Evolutionary conservation across 2,888 invertebrate genomes (phyloP).

Genomic region (Coenonympha arcania): DNA sequence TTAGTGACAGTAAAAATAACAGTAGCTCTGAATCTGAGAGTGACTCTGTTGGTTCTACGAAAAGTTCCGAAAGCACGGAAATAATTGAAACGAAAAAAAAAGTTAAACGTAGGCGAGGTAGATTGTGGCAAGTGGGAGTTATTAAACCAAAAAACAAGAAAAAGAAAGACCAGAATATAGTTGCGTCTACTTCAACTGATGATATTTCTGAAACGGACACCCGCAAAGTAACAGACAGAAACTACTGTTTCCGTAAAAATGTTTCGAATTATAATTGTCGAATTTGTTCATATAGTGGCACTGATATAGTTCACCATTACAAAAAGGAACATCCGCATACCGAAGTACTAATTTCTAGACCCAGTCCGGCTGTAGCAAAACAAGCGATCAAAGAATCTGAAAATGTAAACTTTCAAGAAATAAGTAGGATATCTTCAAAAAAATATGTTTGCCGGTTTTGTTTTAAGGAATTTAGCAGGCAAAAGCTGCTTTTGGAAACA

Average conservation of each 20-base stretch:
- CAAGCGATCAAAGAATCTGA: conserved; percentile 73
- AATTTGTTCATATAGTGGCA: conserved; percentile 74
- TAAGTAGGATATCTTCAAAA: conserved; percentile 48
- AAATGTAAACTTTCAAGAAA: conserved; percentile 49
- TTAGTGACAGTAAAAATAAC: conserved; percentile 36
- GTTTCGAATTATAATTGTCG: conserved; percentile 70
- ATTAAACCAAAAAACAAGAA: conserved; percentile 55
- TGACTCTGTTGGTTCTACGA: conserved; percentile 48
- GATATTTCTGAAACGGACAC: conserved; percentile 1
- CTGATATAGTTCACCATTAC: conserved; percentile 79
- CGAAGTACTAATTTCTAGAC: conserved; percentile 78
- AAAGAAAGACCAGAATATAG: conserved; percentile 40
- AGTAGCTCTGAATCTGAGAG: conserved; percentile 50
- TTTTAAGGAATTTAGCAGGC: conserved; percentile 49
- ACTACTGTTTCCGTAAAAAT: conserved; percentile 58
- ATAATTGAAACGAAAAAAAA: conserved; percentile 49
- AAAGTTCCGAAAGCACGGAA: conserved; percentile 49
- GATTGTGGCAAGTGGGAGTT: conserved; percentile 54
- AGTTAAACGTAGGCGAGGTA: conserved; percentile 46
- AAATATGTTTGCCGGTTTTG: conserved; percentile 63
- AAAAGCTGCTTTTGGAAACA: conserved; percentile 45
- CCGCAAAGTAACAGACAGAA: conserved; percentile 40
- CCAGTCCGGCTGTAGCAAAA: conserved; percentile 67
- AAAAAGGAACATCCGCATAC: conserved; percentile 75
- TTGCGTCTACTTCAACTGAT: neutral